phyloP scores from a whole-genome alignment of 2,113 vertebrate genomes.

The Paedocypris sp. region DNA sequence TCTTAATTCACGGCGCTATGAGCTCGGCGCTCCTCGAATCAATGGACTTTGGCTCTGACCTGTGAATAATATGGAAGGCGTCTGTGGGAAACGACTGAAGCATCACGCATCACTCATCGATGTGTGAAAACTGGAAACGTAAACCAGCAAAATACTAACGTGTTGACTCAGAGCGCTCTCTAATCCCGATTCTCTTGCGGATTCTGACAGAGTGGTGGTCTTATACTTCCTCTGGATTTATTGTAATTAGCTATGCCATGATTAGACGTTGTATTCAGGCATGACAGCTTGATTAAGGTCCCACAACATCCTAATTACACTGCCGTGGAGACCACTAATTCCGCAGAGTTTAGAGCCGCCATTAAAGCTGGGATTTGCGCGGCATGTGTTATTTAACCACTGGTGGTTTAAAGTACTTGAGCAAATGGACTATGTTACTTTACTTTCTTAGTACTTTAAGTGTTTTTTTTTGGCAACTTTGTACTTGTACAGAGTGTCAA shows the following conservation, averaged over 20 bases:
- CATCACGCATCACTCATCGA: background rate
- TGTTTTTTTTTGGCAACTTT: no score
- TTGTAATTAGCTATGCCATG: conserved; percentile 8
- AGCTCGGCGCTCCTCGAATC: background rate
- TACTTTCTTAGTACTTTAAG: no score
- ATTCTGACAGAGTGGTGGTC: background rate
- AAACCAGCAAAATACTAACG: background rate
- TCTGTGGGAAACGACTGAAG: background rate
- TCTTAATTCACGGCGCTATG: background rate
- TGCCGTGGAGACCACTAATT: conserved; percentile 5
- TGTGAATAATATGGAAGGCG: background rate
- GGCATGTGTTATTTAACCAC: background rate
- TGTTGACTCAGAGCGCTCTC: background rate
- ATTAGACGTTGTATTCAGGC: conserved; percentile 7
- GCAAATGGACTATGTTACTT: no score
- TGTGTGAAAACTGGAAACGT: background rate
- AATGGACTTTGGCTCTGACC: background rate
- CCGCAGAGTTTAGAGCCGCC: background rate
- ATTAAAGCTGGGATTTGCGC: background rate
- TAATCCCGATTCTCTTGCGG: conserved; percentile 6
- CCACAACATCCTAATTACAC: conserved; percentile 10
- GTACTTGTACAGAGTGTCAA: no score
- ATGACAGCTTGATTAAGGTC: conserved; percentile 14
- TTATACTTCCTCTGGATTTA: background rate
- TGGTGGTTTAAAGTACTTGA: no score